Evolutionary conservation across 2,113 vertebrate genomes (phyloP), one percentile per base, ranked within the genome.

Genomic region (Colinus virginianus): DNA sequence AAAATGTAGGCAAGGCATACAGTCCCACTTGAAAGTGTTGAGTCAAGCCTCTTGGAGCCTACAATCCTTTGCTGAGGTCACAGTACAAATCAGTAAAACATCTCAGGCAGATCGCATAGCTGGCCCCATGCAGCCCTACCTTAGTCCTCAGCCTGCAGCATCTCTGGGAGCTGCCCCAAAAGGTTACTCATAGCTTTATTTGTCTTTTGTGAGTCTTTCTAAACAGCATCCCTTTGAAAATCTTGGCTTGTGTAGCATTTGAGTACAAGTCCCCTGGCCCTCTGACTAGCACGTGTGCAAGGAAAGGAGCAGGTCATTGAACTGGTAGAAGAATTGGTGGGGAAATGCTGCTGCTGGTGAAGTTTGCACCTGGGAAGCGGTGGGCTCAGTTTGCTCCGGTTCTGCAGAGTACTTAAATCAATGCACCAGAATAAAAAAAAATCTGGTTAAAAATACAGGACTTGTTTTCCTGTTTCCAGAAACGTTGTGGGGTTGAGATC

Each of bases 1-100:
- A 80, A 88, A 84, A 84, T 34, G 46, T 12, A 40, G 51, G 30
- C 64, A 63, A 55, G 63, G 20, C 7, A 7, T 34, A 32, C 4
- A 28, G 63, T 10, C 7, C 13, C 23, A 4, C 77, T 61, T 80
- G n/a, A 59, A 58, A 56, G 46, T 7, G 3, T 26, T 93, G 46
- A 30, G 84, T 58, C 0, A 0, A 59, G 49, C 14, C 26, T 32
- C 40, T 36, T 0, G 0, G 38, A 75, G 26, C 22, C 67, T 46
- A 13, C 21, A 34, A 7, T 56, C 20, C 23, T 83, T 55, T 79
- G 32, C 32, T 55, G 49, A 15, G 58, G 28, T 7, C 32, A 15
- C 19, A 15, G 14, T 16, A 38, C 11, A 63, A 85, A 56, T 43
- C 13, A 22, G 2, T 55, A 8, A 43, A 46, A 59, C 11, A 36